Evolutionary conservation across 2,797 vertebrate genomes (phyloP).

Genomic region (Etheostoma perlongum): DNA sequence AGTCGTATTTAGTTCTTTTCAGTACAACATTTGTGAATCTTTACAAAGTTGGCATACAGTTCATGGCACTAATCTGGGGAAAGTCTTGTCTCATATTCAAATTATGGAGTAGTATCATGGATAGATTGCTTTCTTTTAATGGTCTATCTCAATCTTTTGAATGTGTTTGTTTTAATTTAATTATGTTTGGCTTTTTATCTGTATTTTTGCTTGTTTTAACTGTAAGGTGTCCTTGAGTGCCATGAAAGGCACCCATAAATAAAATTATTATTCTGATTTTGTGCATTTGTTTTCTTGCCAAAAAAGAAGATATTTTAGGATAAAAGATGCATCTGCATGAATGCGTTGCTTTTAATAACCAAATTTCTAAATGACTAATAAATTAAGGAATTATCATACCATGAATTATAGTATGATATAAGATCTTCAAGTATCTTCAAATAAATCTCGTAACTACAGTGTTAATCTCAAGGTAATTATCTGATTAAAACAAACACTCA

Average conservation of each 20-base stretch:
- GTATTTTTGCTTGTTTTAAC: too few species aligned
- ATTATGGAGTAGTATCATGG: neutral
- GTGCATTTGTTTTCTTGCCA: neutral
- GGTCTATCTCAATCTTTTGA: too few species aligned
- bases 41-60: neutral
- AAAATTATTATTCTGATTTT: too few species aligned
- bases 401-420: conserved; percentile 15
- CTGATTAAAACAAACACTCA: conserved; percentile 41
- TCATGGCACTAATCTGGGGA: neutral
- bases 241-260: too few species aligned
- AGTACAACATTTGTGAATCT: neutral
- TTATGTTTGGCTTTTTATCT: too few species aligned
- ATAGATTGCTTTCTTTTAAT: too few species aligned
- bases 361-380: conserved; percentile 15
- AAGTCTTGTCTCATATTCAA: neutral
- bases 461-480: conserved; percentile 42
- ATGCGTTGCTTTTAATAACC: conserved; percentile 1
- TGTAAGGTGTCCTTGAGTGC: too few species aligned
- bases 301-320: neutral
- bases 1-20: neutral
- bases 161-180: too few species aligned
- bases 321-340: neutral
- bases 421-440: conserved; percentile 10
- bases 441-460: conserved; percentile 21
- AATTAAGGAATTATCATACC: neutral